These are phyloP conservation scores for Sebastolobus altivelis DNA, from an alignment of 2,797 vertebrate genomes.

Conservation along the genomic window DNA sequence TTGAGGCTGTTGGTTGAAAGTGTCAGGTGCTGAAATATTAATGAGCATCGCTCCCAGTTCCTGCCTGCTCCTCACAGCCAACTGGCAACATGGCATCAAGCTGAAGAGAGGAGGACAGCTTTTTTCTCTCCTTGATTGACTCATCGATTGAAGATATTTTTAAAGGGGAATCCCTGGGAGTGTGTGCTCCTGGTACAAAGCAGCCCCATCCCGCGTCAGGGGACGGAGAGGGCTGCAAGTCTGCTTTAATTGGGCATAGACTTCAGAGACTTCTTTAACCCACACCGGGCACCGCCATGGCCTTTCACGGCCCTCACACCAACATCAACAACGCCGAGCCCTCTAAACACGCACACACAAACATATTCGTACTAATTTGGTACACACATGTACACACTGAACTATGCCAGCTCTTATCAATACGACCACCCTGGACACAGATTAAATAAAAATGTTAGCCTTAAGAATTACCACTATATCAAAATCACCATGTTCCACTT, in stretches of 20 bases:
- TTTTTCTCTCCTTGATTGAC: slow-evolving; percentile 89
- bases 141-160: slow-evolving; percentile 92
- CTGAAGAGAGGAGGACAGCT: slow-evolving; percentile 84
- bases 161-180: slow-evolving; percentile 90
- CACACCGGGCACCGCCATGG: slow-evolving; percentile 80
- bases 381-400: slow-evolving; percentile 64
- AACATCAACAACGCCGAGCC: slow-evolving; percentile 68
- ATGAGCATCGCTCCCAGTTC: slow-evolving; percentile 87
- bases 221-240: slow-evolving; percentile 82
- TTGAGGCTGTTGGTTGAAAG: slow-evolving; percentile 88
- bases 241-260: slow-evolving; percentile 88
- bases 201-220: slow-evolving; percentile 81
- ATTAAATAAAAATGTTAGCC: slow-evolving; percentile 73
- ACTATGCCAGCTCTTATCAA: slow-evolving; percentile 81
- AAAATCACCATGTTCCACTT: slow-evolving; percentile 72
- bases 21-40: slow-evolving; percentile 90
- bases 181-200: slow-evolving; percentile 87
- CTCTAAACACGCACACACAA: slow-evolving; percentile 62
- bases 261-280: slow-evolving; percentile 84
- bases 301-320: slow-evolving; percentile 81
- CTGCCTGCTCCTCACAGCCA: slow-evolving; percentile 86
- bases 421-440: slow-evolving; percentile 74
- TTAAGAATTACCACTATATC: slow-evolving; percentile 74
- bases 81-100: slow-evolving; percentile 88
- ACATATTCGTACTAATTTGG: slow-evolving; percentile 65